phyloP scores from a whole-genome alignment of 30 jellyfish, hydroid and myxozoan species.

The Rhopilema esculentum region DNA sequence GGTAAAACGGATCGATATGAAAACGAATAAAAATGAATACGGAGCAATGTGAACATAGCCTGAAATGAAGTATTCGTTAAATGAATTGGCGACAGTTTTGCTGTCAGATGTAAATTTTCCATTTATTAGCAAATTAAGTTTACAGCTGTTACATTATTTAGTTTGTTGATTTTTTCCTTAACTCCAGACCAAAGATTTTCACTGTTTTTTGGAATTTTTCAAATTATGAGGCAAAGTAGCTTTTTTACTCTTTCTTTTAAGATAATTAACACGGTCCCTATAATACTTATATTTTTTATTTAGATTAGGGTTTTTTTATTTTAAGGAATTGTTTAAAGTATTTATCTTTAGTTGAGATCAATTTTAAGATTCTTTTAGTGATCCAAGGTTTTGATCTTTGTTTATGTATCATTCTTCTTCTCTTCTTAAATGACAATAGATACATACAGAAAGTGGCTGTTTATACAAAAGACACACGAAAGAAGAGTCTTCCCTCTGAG shows the following conservation, averaged over 20 bases:
- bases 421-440: too few species aligned
- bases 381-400: constrained; percentile 20
- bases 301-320: neutral
- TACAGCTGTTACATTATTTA: neutral
- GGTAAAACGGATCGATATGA: too few species aligned
- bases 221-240: constrained; percentile 1
- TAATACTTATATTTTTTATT: neutral
- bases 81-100: constrained; percentile 16
- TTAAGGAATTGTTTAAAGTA: neutral
- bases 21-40: too few species aligned
- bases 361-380: constrained; percentile 15
- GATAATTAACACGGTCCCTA: neutral
- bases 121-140: too few species aligned
- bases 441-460: too few species aligned
- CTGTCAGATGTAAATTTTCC: neutral
- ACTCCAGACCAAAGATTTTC: constrained; percentile 17
- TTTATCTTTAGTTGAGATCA: neutral
- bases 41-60: too few species aligned
- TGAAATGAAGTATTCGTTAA: neutral
- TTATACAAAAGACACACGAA: too few species aligned
- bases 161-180: too few species aligned
- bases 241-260: constrained; percentile 13
- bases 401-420: too few species aligned
- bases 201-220: neutral
- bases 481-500: too few species aligned